Evolutionary conservation across 92 coral and sea anemone genomes (phyloP), one percentile per base, ranked within the genome.

Genomic region (Chrysogorgia sp.): DNA sequence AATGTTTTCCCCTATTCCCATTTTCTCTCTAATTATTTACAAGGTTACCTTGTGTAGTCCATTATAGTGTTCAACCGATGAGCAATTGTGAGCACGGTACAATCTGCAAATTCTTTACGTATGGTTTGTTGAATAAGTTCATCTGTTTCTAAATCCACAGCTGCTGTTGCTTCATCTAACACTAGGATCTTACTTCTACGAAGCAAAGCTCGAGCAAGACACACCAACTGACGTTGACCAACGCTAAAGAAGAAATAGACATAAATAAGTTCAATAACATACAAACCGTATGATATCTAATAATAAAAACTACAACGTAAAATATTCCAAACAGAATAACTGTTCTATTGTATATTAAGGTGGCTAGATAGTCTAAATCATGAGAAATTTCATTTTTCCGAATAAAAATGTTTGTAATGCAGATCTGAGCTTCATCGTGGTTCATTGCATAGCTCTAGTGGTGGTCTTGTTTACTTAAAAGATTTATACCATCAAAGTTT

Each of bases 131-230:
- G 97, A 67, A 93, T 93, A 45, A 93, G 88, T 75, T 93, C 97
- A 77, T 93, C 97, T 37, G 97, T 93, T 64, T 93, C 93, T 69
- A 93, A 85, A 72, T 93, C 97, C 59, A 93, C 92, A 33, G 97
- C 96, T 12, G 97, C 97, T 13, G 97, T 93, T 30, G 97, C 97
- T 84, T 93, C 97, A 67, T 93, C 97, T 55, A 93, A 83, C 43
- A 93, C 88, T 43, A 93, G 79, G 61, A 93, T 82, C 79, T 93
- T 90, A 61, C 88, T 88, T 60, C 88, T 82, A 19, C 97, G 88
- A 14, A 93, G 91, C 40, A 93, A 84, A 65, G 97, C 96, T 63
- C 96, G 91, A 7, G 96, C 97, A 35, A 93, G 92, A 74, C 97
- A 93, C 49, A 93, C 90, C 76, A 93, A 68, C 84, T 93, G 97